Conservation (phyloP, 2,797 vertebrate genomes). For the Argentina silus region DNA sequence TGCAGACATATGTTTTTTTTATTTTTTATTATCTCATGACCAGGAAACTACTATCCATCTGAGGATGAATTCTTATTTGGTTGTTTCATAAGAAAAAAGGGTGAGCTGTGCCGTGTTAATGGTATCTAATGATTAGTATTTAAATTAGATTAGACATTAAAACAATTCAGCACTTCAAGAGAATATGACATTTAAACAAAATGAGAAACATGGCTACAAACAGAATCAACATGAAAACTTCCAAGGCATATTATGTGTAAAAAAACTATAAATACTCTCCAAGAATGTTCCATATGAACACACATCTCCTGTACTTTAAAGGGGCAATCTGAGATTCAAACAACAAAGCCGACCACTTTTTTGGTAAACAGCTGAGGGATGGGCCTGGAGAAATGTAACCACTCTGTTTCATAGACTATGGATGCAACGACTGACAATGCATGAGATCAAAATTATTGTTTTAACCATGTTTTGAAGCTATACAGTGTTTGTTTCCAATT, state of each 20-base stretch:
- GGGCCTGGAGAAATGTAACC: too few species aligned
- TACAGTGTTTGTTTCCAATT: too few species aligned
- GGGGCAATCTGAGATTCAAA: too few species aligned
- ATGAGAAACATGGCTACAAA: conserved; percentile 15
- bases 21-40: not conserved
- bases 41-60: not conserved
- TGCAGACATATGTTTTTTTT: too few species aligned
- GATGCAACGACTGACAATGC: too few species aligned
- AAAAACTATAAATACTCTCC: not conserved
- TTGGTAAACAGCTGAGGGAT: too few species aligned
- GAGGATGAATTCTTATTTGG: not conserved
- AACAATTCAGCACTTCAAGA: not conserved
- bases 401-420: too few species aligned
- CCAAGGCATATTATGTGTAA: conserved; percentile 27
- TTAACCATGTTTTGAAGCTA: too few species aligned
- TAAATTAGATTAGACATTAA: too few species aligned
- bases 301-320: not conserved
- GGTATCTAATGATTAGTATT: not conserved
- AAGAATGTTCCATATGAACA: not conserved
- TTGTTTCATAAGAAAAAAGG: not conserved
- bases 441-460: too few species aligned
- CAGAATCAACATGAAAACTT: conserved; percentile 37
- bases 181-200: conserved; percentile 1
- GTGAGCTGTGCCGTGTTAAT: not conserved
- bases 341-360: too few species aligned